Percentiles rank a stretch among this genome's conserved stretches.
Evolutionary conservation across 2,888 invertebrate genomes (phyloP).

Genomic region (Chaetogeoica ovagalla): DNA sequence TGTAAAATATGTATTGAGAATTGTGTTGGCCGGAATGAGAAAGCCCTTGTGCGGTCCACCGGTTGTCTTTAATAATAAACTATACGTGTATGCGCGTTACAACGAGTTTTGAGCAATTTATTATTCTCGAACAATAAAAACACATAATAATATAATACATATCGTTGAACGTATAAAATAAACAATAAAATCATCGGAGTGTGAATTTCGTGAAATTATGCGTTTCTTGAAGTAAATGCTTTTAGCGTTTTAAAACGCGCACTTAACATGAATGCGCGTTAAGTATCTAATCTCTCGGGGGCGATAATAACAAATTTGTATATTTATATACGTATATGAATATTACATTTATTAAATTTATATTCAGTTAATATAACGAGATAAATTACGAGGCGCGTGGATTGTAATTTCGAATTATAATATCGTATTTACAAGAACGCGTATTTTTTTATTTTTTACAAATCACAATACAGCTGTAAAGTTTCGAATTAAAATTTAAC

Average conservation of each 20-base stretch:
- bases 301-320: not conserved
- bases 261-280: not conserved
- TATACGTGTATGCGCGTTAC: not conserved
- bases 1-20: conserved; percentile 18
- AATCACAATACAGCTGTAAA: too few relatives aligned
- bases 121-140: not conserved
- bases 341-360: not conserved
- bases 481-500: too few relatives aligned
- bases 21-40: not conserved
- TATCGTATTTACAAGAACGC: too few relatives aligned
- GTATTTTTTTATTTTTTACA: too few relatives aligned
- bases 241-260: not conserved
- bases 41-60: not conserved
- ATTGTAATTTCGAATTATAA: too few relatives aligned
- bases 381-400: too few relatives aligned
- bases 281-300: not conserved
- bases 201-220: not conserved
- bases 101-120: too few relatives aligned
- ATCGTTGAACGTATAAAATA: not conserved
- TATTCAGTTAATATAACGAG: too few relatives aligned
- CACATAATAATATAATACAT: not conserved
- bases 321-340: not conserved
- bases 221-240: not conserved
- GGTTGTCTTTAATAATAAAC: not conserved
- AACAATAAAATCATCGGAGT: not conserved